phyloP scores from a whole-genome alignment of 2,113 vertebrate genomes.

The mouse (Mus musculus) region GRCm39 chr6:98131001-98131500 shows the following conservation, averaged over 20 bases:
- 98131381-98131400: not conserved
- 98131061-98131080: not conserved
- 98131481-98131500: conserved; percentile 19
- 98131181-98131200: not conserved
- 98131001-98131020: conserved; percentile 20
- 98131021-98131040: not conserved
- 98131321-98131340: conserved; percentile 13
- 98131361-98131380: not conserved
- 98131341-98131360: not conserved
- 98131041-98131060: not conserved
- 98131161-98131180: too few relatives aligned
- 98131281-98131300: not conserved
- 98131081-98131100: not conserved
- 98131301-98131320: not conserved
- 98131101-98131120: not conserved
- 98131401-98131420: not conserved
- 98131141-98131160: not conserved
- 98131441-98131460: conserved; percentile 56
- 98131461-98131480: conserved; percentile 29
- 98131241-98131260: not conserved
- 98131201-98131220: conserved; percentile 30
- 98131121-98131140: not conserved
- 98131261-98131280: not conserved
- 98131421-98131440: conserved; percentile 39
- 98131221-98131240: conserved; percentile 39